Evolutionary conservation across 2,888 invertebrate genomes (phyloP), one percentile per base, ranked within the genome.

Genomic region (Ichneumoninae sp.): DNA sequence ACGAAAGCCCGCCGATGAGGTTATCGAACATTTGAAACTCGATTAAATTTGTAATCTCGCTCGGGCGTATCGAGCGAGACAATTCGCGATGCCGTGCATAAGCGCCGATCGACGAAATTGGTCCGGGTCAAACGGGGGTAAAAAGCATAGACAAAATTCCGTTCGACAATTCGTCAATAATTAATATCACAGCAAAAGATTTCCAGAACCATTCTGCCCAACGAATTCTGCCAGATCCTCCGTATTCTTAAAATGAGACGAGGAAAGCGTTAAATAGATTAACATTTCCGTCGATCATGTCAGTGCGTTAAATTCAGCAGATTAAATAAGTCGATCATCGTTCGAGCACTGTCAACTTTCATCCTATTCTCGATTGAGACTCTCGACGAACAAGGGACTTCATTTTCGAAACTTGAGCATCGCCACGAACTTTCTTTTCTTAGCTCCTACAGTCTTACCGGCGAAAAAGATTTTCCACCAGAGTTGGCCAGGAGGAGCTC

Each of bases 351-450:
- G 40, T 40, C 6, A 26, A 54, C 44, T 83, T 22, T 47, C 68
- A 54, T 60, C 47, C 30, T 30, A n/a, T 62, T 77, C 26, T 44
- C 62, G 44, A 65, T 78, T 78, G 62, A 80, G 80, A 65, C 52
- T 62, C 77, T 62, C 36, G 80, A 77, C 3, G 3, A 26, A 2
- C 62, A 77, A 74, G 26, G 22, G 30, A 83, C 76, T 80, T 68
- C 44, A 26, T 33, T 62, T 68, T 62, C 13, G 10, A 40, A 8
- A 71, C 47, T 33, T 30, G 30, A 44, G 68, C 80, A 83, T 80
- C 47, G 80, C 52, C 60, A 62, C 66, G 70, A 52, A 16, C 68
- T 72, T 79, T 65, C 26, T 75, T 66, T 70, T 70, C n/a, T 36
- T 68, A 19, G 40, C 40, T 33, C 16, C 13, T 16, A 13, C 1